phyloP scores from a whole-genome alignment of 1,140 invertebrate species.

The Papilio polyxenes region DNA sequence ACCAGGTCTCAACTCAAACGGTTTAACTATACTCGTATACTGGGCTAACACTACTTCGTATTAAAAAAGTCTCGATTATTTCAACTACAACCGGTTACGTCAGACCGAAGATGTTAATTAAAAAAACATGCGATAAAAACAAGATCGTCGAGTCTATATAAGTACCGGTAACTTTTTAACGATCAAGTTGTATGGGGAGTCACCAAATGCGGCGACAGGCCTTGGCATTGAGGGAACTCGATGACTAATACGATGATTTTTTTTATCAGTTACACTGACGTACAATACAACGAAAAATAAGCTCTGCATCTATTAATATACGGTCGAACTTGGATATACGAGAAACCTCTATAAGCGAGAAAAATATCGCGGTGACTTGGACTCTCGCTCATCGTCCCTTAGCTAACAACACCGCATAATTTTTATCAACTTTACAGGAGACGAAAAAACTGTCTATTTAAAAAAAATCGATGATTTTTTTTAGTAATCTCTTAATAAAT shows the following conservation, averaged over 20 bases:
- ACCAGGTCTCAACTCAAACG: neutral
- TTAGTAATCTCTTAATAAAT: no score
- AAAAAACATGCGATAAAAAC: slow-evolving; percentile 27
- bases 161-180: slow-evolving; percentile 15
- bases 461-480: no score
- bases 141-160: slow-evolving; percentile 16
- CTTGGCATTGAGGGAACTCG: slow-evolving; percentile 69
- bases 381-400: no score
- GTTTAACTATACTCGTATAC: neutral
- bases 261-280: slow-evolving; percentile 33
- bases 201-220: slow-evolving; percentile 52
- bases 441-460: no score
- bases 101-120: neutral
- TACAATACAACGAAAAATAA: neutral
- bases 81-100: slow-evolving; percentile 11
- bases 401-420: no score
- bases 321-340: no score
- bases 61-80: neutral
- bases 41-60: neutral
- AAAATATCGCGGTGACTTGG: no score
- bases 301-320: neutral
- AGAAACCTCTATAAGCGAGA: no score
- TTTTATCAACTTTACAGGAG: no score
- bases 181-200: slow-evolving; percentile 19
- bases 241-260: slow-evolving; percentile 59